These are phyloP conservation scores for Pyrrhosoma nymphula DNA, from an alignment of 2,888 invertebrate species.

Conservation along the genomic window DNA sequence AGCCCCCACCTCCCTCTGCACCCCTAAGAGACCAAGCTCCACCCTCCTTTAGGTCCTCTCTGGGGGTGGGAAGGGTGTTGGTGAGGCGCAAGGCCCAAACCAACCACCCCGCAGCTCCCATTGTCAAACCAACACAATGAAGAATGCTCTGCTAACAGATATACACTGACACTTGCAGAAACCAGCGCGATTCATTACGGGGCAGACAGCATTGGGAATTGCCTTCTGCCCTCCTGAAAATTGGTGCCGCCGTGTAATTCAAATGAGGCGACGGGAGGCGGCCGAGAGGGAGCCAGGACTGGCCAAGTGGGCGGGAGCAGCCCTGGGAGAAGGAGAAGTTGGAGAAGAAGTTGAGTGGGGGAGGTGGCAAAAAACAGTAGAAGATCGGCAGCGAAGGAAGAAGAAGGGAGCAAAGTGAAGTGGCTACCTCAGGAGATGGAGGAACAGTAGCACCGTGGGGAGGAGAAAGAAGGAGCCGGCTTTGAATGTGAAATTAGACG, in stretches of 20 bases:
- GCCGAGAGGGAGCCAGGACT: background rate
- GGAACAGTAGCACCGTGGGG: background rate
- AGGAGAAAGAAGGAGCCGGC: background rate
- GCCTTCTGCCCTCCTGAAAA: slow-evolving; percentile 37
- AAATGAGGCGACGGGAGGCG: slow-evolving; percentile 16
- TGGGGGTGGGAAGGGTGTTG: background rate
- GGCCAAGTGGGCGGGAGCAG: background rate
- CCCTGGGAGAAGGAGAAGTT: background rate
- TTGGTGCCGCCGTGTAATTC: slow-evolving; percentile 34
- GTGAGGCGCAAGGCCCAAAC: background rate
- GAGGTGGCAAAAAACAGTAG: too few relatives aligned
- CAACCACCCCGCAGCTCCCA: slow-evolving; percentile 13
- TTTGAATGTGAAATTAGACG: slow-evolving; percentile 47
- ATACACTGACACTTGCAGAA: background rate
- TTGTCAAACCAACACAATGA: slow-evolving; percentile 56
- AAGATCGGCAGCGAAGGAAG: background rate
- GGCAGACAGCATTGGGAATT: slow-evolving; percentile 48
- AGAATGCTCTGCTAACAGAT: slow-evolving; percentile 16
- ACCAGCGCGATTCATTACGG: slow-evolving; percentile 33
- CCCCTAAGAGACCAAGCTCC: background rate
- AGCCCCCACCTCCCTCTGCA: background rate
- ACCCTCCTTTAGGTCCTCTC: background rate
- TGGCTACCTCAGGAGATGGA: background rate
- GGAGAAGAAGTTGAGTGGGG: background rate
- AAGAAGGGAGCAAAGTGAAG: background rate